Base-by-base conservation (phyloP, 2,888 invertebrate genomes). In the Bhutanitis thaidina region DNA sequence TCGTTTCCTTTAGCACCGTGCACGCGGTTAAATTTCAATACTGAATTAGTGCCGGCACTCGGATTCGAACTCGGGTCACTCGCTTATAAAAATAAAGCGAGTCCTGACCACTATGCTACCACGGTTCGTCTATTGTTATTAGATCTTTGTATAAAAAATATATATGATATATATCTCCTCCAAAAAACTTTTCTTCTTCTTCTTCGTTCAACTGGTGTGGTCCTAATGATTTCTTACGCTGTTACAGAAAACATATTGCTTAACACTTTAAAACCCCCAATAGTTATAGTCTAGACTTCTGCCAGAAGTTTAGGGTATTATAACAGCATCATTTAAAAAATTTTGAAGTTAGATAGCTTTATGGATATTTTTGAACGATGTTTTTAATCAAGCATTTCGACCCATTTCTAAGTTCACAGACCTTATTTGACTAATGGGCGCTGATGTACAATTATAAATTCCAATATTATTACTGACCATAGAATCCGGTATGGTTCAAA, bases 401-500 rank as follows among this genome's bases (percentile, higher is more conserved):
- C 56, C 62, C 53, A 55, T 58, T 52, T 55, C 52, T 50, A 57
- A 57, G 69, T 65, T 65, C 67, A 64, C 52, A 53, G 65, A 67
- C 65, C 65, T 62, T 63, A 34, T 66, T 62, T 60, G 62, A 66
- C 64, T 60, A 69, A 65, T 60, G 59, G 60, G 58, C 64, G 59
- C 57, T 57, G 61, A 65, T 59, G 65, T 67, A 73, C 72, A 76
- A 77, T 77, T 74, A 74, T 71, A 69, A 70, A 77, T 74, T 77
- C 74, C 66, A 65, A 68, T 64, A 68, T 64, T 69, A 67, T 65
- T 69, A 64, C 56, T 57, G 62, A 61, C 62, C 61, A 60, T 59
- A 61, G 58, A 62, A 59, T 58, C 60, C 65, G 58, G 61, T 62
- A 55, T 40, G 37, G 50, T 48, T 60, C 60, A 61, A 61, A 57